phyloP scores from a whole-genome alignment of 2,888 invertebrate genomes.

The Conistra vaccinii region DNA sequence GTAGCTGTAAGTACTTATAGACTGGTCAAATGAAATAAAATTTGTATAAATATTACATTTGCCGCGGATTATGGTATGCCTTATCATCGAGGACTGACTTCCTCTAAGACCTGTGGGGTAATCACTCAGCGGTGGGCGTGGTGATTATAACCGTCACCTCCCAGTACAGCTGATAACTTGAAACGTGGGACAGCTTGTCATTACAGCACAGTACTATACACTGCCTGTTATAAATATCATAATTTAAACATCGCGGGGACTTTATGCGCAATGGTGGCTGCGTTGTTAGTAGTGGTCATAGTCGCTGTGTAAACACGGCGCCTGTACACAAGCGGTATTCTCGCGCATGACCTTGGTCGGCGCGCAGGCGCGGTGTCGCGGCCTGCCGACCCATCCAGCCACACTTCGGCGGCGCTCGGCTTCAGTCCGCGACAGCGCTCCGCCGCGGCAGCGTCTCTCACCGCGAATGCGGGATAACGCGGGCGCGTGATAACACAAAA shows the following conservation, averaged over 20 bases:
- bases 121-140: slow-evolving; percentile 55
- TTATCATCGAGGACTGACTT: slow-evolving; percentile 39
- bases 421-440: slow-evolving; percentile 82
- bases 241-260: slow-evolving; percentile 55
- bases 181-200: slow-evolving; percentile 29
- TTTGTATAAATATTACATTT: no score
- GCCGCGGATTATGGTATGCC: neutral
- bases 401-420: slow-evolving; percentile 74
- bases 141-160: slow-evolving; percentile 55
- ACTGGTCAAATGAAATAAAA: neutral
- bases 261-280: slow-evolving; percentile 66
- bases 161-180: slow-evolving; percentile 59
- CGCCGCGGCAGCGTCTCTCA: slow-evolving; percentile 71
- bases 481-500: slow-evolving; percentile 68
- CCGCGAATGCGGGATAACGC: slow-evolving; percentile 55
- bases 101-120: slow-evolving; percentile 37
- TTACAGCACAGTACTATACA: slow-evolving; percentile 44
- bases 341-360: slow-evolving; percentile 83
- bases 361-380: slow-evolving; percentile 81
- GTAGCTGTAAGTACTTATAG: neutral
- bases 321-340: slow-evolving; percentile 71
- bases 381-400: slow-evolving; percentile 69
- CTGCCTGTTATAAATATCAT: slow-evolving; percentile 56
- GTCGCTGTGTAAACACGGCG: slow-evolving; percentile 68
- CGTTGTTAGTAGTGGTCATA: slow-evolving; percentile 61